A percentile compares a stretch with the other conserved stretches of the same genome.
Conservation (phyloP, 2,797 vertebrate genomes). For the Mastacembelus armatus region DNA sequence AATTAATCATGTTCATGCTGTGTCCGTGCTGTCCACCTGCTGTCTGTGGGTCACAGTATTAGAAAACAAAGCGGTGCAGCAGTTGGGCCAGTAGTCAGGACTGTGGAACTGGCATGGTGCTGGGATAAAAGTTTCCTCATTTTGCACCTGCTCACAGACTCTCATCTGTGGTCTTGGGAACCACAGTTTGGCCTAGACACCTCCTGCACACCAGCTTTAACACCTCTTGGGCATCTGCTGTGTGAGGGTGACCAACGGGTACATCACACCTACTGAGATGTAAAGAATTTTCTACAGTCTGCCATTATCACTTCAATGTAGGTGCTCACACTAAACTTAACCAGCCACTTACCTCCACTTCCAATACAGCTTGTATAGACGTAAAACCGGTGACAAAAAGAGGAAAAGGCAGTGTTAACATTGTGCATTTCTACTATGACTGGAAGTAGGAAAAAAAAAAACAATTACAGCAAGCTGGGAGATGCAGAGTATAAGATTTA, state of each 20-base stretch:
- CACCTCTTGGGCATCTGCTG: slow-evolving; percentile 88
- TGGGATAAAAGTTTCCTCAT: slow-evolving; percentile 88
- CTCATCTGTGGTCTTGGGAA: slow-evolving; percentile 86
- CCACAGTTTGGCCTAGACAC: slow-evolving; percentile 85
- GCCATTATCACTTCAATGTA: no score
- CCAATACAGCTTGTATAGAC: no score
- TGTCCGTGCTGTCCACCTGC: slow-evolving; percentile 75
- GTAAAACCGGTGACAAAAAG: no score
- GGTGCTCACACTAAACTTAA: no score
- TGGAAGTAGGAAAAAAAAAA: no score
- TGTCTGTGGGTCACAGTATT: slow-evolving; percentile 90
- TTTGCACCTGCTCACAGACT: slow-evolving; percentile 85
- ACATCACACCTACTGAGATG: slow-evolving; percentile 64
- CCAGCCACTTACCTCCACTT: no score
- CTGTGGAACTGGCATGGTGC: slow-evolving; percentile 84
- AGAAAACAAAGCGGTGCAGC: slow-evolving; percentile 86
- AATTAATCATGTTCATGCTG: background rate
- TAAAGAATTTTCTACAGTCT: no score
- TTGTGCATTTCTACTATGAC: no score
- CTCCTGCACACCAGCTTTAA: slow-evolving; percentile 87
- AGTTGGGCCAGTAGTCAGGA: slow-evolving; percentile 68
- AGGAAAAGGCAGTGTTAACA: no score
- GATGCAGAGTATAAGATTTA: no score
- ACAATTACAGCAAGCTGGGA: no score
- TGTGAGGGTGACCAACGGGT: slow-evolving; percentile 83